These are phyloP conservation scores for Carterocephalus palaemon DNA, from an alignment of 2,888 invertebrate species.

Conservation along the genomic window DNA sequence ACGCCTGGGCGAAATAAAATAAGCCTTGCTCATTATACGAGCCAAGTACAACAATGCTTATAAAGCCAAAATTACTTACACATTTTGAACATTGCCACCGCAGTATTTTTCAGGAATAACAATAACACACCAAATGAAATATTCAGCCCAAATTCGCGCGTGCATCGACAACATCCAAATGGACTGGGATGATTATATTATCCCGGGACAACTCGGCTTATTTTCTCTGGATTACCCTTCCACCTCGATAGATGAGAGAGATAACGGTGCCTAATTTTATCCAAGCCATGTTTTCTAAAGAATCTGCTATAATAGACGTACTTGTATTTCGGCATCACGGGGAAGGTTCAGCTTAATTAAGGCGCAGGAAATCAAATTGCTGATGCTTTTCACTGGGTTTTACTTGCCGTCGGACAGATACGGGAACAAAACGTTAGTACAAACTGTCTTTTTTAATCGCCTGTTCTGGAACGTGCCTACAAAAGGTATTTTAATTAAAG, in stretches of 20 bases:
- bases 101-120: not conserved
- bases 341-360: not conserved
- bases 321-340: not conserved
- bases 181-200: constrained; percentile 14
- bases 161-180: constrained; percentile 8
- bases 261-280: constrained; percentile 5
- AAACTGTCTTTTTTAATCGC: too few relatives aligned
- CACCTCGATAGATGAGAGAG: constrained; percentile 3
- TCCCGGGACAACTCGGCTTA: constrained; percentile 7
- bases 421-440: too few relatives aligned
- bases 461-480: too few relatives aligned
- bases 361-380: constrained; percentile 1
- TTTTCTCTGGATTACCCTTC: constrained; percentile 13
- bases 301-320: constrained; percentile 4
- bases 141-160: constrained; percentile 5
- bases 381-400: not conserved
- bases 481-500: too few relatives aligned
- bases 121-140: constrained; percentile 2
- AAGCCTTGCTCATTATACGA: not conserved
- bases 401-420: too few relatives aligned
- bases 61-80: too few relatives aligned
- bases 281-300: constrained; percentile 4
- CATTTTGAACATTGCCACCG: not conserved
- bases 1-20: too few relatives aligned
- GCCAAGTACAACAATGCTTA: not conserved